Base-by-base conservation (phyloP, 2,797 vertebrate genomes). In the Enteromius argenteus region DNA sequence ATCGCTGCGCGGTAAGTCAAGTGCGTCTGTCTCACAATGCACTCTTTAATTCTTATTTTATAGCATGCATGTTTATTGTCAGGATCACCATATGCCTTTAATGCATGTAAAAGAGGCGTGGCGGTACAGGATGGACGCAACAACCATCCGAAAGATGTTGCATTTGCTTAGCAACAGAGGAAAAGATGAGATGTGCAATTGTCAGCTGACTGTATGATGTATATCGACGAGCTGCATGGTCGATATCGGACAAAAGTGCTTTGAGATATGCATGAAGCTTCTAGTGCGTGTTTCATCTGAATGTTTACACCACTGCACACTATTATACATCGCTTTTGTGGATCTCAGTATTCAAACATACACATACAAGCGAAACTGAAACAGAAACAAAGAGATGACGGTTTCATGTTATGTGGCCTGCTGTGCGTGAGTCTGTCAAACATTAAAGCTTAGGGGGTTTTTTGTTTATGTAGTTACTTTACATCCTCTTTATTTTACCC, bases 81-180 rank as follows among this genome's bases (percentile, higher is more conserved):
- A 74, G 42, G 21, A 32, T 74, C 58, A 2, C n/a, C 71, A 64
- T 74, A 75, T 67, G 35, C 51, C 66, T 69, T 72, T 81, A 81
- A 72, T 62, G 53, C 53, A 56, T 49, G 67, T 62, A 62, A 84
- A 84, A 84, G 83, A 84, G 83, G 75, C 83, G 83, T 84, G 83
- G 67, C 75, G 39, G 23, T 19, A 71, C 51, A 84, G 35, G 68
- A 67, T n/a, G 64, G 17, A 78, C 51, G 74, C 74, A 78, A 84
- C 49, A 60, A 60, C 37, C 75, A 6, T 69, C 27, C 10, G 53
- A 84, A 62, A 84, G 67, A 84, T 84, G 83, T 62, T 84, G n/a
- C 66, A 58, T 84, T 84, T 79, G 83, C 83, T 79, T 84, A 84
- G 75, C 83, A 84, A 84, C 83, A 84, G 75, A 84, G 66, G 19